Conservation (phyloP, 2,113 vertebrate genomes). For the Tachycineta bicolor region DNA sequence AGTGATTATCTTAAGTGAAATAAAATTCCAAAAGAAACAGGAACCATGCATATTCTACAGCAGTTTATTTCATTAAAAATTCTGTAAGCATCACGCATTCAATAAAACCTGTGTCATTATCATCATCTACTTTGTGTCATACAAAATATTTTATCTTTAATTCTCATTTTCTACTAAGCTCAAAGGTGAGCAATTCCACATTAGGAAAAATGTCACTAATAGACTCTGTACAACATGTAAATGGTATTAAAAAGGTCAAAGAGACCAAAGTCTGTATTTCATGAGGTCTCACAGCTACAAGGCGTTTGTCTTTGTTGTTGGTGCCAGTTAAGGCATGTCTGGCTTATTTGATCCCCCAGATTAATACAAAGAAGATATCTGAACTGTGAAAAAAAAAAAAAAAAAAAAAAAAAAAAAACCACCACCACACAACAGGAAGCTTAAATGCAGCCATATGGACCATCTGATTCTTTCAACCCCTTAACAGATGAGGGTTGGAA, state of each 20-base stretch:
- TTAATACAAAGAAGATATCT: constrained; percentile 72
- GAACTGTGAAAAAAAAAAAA: constrained; percentile 60
- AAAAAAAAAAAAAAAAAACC: no score
- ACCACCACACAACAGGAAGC: constrained; percentile 74
- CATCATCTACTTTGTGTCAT: background rate
- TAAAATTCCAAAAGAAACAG: constrained; percentile 37
- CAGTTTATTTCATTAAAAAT: constrained; percentile 42
- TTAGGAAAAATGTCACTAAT: constrained; percentile 61
- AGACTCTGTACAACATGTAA: constrained; percentile 44
- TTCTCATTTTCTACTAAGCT: background rate
- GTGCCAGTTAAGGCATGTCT: constrained; percentile 72
- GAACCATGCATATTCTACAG: background rate
- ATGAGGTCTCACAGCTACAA: constrained; percentile 67
- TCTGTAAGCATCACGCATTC: background rate
- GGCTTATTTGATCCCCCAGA: constrained; percentile 71
- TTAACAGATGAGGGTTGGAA: constrained; percentile 68
- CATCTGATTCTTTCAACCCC: constrained; percentile 69
- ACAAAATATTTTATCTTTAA: background rate
- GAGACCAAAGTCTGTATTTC: constrained; percentile 70
- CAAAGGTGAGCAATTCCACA: constrained; percentile 52
- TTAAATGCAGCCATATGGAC: constrained; percentile 72
- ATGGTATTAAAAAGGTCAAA: constrained; percentile 69
- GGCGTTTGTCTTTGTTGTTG: constrained; percentile 70
- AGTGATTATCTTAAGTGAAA: constrained; percentile 55
- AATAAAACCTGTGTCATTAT: background rate